Conservation (phyloP, 2,888 invertebrate genomes). For the Tolmerus cingulatus region DNA sequence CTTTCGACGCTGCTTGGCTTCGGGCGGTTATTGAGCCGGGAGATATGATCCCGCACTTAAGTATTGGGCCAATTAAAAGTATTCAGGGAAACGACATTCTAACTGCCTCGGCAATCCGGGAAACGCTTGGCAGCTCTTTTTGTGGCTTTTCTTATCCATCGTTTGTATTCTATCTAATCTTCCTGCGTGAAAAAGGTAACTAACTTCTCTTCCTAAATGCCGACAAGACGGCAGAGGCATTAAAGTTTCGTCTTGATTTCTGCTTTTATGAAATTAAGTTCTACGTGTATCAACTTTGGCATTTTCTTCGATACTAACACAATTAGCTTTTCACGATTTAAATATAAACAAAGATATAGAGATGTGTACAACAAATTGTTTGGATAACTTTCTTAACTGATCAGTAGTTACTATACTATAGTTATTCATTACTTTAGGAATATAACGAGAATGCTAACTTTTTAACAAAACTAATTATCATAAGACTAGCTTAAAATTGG, state of each 20-base stretch:
- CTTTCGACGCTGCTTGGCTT: background rate
- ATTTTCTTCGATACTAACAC: background rate
- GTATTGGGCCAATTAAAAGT: conserved; percentile 11
- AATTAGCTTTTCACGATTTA: too few species aligned
- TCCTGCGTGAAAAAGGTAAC: background rate
- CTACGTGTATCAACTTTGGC: background rate
- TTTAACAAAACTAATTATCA: too few species aligned
- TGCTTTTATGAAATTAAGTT: background rate
- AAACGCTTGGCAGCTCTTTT: background rate
- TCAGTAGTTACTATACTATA: too few species aligned
- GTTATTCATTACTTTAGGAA: too few species aligned
- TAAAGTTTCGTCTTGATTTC: background rate
- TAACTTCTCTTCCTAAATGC: background rate
- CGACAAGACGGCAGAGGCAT: background rate
- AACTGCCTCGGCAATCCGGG: background rate
- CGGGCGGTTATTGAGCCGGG: conserved; percentile 3
- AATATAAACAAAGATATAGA: too few species aligned
- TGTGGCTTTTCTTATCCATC: background rate
- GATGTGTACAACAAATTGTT: too few species aligned
- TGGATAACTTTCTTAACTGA: too few species aligned
- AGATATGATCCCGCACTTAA: conserved; percentile 2
- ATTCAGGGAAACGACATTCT: background rate
- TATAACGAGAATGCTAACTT: too few species aligned
- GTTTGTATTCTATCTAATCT: background rate
- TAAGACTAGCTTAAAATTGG: too few species aligned